These are phyloP conservation scores for Elgaria multicarinata DNA, from an alignment of 2,113 vertebrate species.

Conservation along the genomic window DNA sequence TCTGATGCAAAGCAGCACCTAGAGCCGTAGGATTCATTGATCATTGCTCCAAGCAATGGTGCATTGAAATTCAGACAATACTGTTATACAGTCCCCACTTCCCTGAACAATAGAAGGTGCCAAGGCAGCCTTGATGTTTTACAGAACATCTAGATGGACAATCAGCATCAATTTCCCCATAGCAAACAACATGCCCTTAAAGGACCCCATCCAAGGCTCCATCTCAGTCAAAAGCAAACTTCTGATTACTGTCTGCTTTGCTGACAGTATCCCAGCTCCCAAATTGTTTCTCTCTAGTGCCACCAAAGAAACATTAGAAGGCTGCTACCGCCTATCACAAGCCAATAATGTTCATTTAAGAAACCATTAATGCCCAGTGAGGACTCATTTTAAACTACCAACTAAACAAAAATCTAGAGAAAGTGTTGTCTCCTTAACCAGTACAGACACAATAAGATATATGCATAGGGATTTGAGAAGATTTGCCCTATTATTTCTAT, in stretches of 20 bases:
- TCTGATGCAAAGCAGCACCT: background rate
- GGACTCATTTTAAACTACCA: background rate
- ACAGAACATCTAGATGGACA: background rate
- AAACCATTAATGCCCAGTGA: background rate
- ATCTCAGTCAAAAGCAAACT: background rate
- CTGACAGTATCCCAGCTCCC: background rate
- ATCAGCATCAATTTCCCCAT: background rate
- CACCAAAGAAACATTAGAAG: background rate
- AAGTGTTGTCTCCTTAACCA: background rate
- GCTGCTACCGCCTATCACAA: background rate
- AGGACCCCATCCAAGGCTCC: background rate
- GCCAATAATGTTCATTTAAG: background rate
- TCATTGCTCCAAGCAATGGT: background rate
- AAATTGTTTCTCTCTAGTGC: background rate
- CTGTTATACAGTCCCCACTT: background rate
- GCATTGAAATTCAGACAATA: background rate
- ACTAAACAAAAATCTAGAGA: background rate
- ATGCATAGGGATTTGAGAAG: background rate
- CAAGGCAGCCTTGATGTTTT: background rate
- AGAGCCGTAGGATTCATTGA: background rate
- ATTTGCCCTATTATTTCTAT: background rate
- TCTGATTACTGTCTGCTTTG: background rate
- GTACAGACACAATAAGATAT: background rate
- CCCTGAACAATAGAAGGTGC: background rate
- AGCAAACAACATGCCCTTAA: background rate